These are phyloP conservation scores for Sisyra nigra DNA, from an alignment of 2,888 invertebrate genomes.

Conservation along the genomic window DNA sequence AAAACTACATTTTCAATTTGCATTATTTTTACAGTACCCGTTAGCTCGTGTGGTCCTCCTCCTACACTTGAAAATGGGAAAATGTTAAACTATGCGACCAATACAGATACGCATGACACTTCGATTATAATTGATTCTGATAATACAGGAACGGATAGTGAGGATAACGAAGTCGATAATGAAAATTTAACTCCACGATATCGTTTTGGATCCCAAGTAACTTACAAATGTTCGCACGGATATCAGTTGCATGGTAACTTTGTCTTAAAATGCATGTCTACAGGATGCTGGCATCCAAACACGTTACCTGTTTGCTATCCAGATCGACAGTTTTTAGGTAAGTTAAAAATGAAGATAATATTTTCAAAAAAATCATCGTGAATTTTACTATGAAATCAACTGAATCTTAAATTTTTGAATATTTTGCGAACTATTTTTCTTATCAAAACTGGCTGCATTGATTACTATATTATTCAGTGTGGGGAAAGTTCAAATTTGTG, in stretches of 20 bases:
- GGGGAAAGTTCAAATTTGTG: too few relatives aligned
- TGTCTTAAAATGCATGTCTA: conserved; percentile 22
- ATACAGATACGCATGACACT: background rate
- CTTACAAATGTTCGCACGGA: conserved; percentile 26
- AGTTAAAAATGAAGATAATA: too few relatives aligned
- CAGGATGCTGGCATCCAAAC: conserved; percentile 26
- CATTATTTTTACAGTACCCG: conserved; percentile 19
- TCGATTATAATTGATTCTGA: background rate
- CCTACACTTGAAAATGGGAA: conserved; percentile 21
- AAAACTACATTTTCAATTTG: conserved; percentile 10
- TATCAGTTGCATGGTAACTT: conserved; percentile 24
- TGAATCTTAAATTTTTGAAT: too few relatives aligned
- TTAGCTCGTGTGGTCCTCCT: conserved; percentile 22
- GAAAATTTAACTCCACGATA: conserved; percentile 17
- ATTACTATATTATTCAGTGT: too few relatives aligned
- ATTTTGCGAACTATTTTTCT: too few relatives aligned
- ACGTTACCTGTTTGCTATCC: conserved; percentile 19
- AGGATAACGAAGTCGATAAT: conserved; percentile 5
- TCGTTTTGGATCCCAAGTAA: conserved; percentile 22
- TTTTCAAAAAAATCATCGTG: too few relatives aligned
- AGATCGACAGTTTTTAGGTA: conserved; percentile 8
- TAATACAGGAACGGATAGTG: background rate
- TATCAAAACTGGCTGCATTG: too few relatives aligned
- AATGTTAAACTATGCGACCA: conserved; percentile 17
- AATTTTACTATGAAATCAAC: too few relatives aligned